Evolutionary conservation across 1,140 invertebrate species (phyloP).

Genomic region (Drosophila lowei): DNA sequence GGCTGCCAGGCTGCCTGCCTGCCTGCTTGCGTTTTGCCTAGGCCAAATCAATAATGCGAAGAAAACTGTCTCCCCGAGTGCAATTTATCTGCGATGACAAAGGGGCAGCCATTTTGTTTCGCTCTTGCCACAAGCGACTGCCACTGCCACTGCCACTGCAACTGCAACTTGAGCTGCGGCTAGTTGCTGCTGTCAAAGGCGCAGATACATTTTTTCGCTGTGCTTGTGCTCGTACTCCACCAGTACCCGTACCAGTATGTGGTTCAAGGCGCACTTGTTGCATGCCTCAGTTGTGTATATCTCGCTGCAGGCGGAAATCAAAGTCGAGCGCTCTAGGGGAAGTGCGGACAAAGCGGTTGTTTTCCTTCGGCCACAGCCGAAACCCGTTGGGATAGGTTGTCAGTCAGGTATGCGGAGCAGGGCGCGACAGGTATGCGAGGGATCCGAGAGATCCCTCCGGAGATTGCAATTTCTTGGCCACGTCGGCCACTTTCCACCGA

Average conservation of each 20-base stretch:
- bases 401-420: slow-evolving; percentile 32
- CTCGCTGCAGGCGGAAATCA: slow-evolving; percentile 50
- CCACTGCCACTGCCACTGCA: slow-evolving; percentile 4
- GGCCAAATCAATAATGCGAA: slow-evolving; percentile 34
- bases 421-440: slow-evolving; percentile 41
- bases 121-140: slow-evolving; percentile 24
- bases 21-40: slow-evolving; percentile 27
- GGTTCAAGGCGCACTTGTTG: slow-evolving; percentile 72
- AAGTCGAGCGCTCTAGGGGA: slow-evolving; percentile 26
- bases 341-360: slow-evolving; percentile 24
- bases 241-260: slow-evolving; percentile 34
- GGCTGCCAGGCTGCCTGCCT: background rate
- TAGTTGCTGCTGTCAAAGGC: slow-evolving; percentile 41
- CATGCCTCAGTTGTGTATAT: slow-evolving; percentile 44
- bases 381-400: slow-evolving; percentile 80
- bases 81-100: slow-evolving; percentile 45
- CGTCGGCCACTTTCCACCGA: slow-evolving; percentile 68
- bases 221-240: background rate
- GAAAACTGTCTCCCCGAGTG: slow-evolving; percentile 48
- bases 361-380: slow-evolving; percentile 46
- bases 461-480: slow-evolving; percentile 74
- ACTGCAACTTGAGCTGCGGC: slow-evolving; percentile 39
- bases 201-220: slow-evolving; percentile 41
- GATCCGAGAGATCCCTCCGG: slow-evolving; percentile 31
- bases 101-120: slow-evolving; percentile 65